Evolutionary conservation across 2,888 invertebrate genomes (phyloP), one percentile per base, ranked within the genome.

Genomic region (Tipula lateralis): DNA sequence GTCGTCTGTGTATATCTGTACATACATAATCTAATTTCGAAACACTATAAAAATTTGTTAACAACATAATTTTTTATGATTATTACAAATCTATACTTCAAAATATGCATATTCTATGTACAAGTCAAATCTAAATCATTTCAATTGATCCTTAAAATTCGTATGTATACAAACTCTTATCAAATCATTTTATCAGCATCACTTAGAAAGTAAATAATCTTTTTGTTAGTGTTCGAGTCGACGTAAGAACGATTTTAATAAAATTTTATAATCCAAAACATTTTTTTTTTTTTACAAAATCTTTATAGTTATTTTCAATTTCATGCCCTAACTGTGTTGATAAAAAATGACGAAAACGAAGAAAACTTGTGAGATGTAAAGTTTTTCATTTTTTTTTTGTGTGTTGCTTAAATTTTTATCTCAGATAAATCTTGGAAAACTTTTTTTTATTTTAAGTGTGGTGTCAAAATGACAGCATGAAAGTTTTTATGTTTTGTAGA

Each of bases 51-150:
- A 66, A 66, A 66, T 66, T 66, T 66, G 66, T 66, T 66, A 66
- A 66, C 66, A 66, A 66, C 66, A 66, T 66, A 66, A 66, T 66
- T 66, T 66, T 66, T 66, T 66, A 66, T 66, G 66, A 66, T 66
- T 66, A 66, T 66, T 66, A 66, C 66, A 66, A 66, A 66, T 66
- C 66, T 66, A 66, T 66, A 66, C 66, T 66, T 66, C 66, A 66
- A 66, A 66, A 66, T 66, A 66, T 66, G 66, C 66, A 66, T 66
- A 66, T 66, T 66, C 66, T 66, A 24, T 12, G 66, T 66, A 66
- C 66, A 24, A 66, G 66, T 24, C 66, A 66, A 66, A 66, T 12
- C 24, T 24, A 66, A 66, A 66, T 66, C 24, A 66, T 66, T 66
- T 19, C 24, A 66, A 66, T 66, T 66, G 66, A 66, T 66, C 66